phyloP scores from a whole-genome alignment of 1,140 invertebrate genomes.

The Ceratitis capitata region DNA sequence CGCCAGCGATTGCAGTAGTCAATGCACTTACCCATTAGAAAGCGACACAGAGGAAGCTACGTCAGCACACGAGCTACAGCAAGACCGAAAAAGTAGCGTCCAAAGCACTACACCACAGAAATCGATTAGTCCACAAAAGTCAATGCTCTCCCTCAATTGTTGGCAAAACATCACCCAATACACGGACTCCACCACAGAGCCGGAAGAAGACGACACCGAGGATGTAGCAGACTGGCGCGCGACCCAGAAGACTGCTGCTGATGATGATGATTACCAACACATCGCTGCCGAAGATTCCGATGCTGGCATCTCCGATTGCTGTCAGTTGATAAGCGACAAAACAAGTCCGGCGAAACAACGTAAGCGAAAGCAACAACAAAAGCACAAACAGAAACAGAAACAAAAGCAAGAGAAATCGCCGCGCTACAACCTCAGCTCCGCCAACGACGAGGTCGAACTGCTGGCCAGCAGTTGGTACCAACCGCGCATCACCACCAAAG shows the following conservation, averaged over 20 bases:
- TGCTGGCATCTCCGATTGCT: conserved; percentile 51
- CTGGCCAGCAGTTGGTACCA: conserved; percentile 55
- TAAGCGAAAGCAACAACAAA: conserved; percentile 41
- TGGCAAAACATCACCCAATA: conserved; percentile 48
- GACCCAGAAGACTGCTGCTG: no score
- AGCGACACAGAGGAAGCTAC: background rate
- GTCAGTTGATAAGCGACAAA: conserved; percentile 54
- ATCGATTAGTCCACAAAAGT: conserved; percentile 53
- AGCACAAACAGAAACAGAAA: background rate
- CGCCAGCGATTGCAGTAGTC: conserved; percentile 49
- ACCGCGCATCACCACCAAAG: conserved; percentile 56
- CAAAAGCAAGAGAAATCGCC: conserved; percentile 44
- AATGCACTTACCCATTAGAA: conserved; percentile 48
- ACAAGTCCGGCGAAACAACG: background rate
- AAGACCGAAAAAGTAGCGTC: background rate
- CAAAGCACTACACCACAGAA: conserved; percentile 52
- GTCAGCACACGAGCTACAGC: conserved; percentile 21
- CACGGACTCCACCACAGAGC: background rate
- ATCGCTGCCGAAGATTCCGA: conserved; percentile 52
- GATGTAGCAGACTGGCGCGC: background rate
- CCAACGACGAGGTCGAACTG: conserved; percentile 49
- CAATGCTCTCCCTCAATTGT: conserved; percentile 58
- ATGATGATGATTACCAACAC: conserved; percentile 41
- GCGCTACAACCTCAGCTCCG: conserved; percentile 25
- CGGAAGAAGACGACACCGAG: background rate